These are phyloP conservation scores for Ciconia stormi DNA, from an alignment of 2,113 vertebrate species.

Conservation along the genomic window DNA sequence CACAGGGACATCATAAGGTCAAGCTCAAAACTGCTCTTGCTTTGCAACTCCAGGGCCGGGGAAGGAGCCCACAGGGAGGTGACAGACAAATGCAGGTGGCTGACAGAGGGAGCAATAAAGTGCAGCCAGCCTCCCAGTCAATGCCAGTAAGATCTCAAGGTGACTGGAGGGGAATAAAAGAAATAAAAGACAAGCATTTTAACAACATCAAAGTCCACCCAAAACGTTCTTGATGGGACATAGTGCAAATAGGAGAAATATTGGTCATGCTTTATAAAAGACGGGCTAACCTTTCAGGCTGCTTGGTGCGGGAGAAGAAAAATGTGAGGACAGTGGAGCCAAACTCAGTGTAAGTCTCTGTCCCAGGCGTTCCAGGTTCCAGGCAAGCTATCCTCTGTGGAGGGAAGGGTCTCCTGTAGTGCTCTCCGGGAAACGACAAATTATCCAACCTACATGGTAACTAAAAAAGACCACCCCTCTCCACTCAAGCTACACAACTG, in stretches of 20 bases:
- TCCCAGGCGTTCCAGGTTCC: background rate
- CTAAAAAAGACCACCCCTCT: background rate
- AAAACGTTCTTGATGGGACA: background rate
- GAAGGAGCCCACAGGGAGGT: background rate
- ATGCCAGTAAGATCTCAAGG: background rate
- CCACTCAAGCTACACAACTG: background rate
- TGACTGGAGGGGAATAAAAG: background rate
- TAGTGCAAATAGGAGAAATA: constrained; percentile 40
- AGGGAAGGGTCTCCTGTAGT: background rate
- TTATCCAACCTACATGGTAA: background rate
- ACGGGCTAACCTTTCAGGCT: background rate
- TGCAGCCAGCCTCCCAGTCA: background rate
- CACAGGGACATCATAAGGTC: background rate
- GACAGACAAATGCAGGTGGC: fast-evolving
- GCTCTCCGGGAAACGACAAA: background rate
- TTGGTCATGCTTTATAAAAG: constrained; percentile 33
- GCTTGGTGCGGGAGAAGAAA: background rate
- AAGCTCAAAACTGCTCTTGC: background rate
- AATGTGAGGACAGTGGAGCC: background rate
- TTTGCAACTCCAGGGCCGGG: background rate
- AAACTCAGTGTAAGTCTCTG: background rate
- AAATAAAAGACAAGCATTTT: background rate
- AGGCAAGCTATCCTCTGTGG: background rate
- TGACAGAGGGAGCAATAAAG: background rate
- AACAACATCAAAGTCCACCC: background rate